A percentile compares a stretch with the other conserved stretches of the same genome.
phyloP scores from a whole-genome alignment of 2,888 invertebrate species.

The Cephus nigrinus region DNA sequence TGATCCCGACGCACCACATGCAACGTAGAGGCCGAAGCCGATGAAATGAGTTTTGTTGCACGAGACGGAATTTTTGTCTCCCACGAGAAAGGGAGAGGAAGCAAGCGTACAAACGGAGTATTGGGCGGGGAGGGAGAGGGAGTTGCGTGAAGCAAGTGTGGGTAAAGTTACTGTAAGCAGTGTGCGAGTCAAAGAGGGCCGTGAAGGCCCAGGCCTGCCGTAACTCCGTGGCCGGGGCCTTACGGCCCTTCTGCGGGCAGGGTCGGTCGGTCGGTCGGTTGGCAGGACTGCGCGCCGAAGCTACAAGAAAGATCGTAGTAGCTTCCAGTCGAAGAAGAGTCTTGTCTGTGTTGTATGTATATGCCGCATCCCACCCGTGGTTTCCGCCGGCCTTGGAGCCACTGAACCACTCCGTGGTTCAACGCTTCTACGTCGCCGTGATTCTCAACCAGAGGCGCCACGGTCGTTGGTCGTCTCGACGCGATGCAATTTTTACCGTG shows the following conservation, averaged over 20 bases:
- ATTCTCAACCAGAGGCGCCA: constrained; percentile 50
- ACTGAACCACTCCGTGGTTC: constrained; percentile 67
- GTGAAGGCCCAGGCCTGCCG: neutral
- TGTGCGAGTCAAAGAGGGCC: neutral
- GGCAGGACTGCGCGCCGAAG: neutral
- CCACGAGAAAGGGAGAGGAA: constrained; percentile 13
- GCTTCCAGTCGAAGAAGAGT: constrained; percentile 46
- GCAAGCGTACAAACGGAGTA: neutral
- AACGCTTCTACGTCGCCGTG: constrained; percentile 64
- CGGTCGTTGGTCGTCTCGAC: neutral
- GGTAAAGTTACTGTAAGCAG: neutral
- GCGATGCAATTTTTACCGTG: neutral
- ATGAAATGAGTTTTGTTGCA: constrained; percentile 23
- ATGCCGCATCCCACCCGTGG: constrained; percentile 60
- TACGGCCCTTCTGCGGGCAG: constrained; percentile 7
- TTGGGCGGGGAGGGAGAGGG: too few species aligned
- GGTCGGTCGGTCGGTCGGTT: constrained; percentile 4
- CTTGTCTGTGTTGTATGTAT: constrained; percentile 10
- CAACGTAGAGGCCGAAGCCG: constrained; percentile 1
- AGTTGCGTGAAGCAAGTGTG: neutral
- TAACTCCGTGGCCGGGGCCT: neutral
- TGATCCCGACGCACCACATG: neutral
- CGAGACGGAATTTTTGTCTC: constrained; percentile 28
- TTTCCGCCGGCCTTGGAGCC: constrained; percentile 67
- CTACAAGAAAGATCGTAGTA: constrained; percentile 1